A percentile compares a stretch with the other conserved stretches of the same genome.
Conservation (phyloP, 2,888 invertebrate genomes). For the Orthosia gothica region DNA sequence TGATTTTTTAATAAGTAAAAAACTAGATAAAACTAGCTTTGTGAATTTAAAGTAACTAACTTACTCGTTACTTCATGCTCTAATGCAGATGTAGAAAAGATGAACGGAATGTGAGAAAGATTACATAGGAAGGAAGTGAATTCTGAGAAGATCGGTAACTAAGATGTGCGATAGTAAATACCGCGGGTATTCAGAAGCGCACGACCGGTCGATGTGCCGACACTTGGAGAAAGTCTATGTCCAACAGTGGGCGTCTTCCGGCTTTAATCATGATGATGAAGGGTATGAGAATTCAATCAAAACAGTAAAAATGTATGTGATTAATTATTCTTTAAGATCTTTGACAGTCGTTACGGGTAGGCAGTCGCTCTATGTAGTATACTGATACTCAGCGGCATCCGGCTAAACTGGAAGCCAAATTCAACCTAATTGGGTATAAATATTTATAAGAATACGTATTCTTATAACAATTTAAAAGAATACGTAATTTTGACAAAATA, state of each 20-base stretch:
- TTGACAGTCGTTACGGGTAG: too few species aligned
- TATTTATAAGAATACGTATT: too few species aligned
- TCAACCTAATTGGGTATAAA: too few species aligned
- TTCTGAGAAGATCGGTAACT: neutral
- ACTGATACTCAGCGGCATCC: too few species aligned
- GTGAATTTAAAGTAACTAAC: neutral
- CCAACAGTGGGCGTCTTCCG: neutral
- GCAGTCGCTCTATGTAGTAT: too few species aligned
- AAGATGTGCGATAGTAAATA: too few species aligned
- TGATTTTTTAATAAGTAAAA: constrained; percentile 23
- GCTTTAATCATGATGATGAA: neutral
- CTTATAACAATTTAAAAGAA: too few species aligned
- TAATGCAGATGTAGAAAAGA: constrained; percentile 9
- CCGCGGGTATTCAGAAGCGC: neutral
- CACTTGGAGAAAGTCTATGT: neutral
- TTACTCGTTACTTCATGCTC: constrained; percentile 7
- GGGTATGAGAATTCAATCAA: too few species aligned
- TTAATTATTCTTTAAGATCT: too few species aligned
- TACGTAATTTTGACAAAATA: too few species aligned
- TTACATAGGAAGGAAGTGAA: neutral
- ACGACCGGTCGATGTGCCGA: neutral
- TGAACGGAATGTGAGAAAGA: neutral
- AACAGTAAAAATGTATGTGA: too few species aligned
- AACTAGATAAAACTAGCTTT: neutral
- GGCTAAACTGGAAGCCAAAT: too few species aligned